Evolutionary conservation across 35 echinoderm and acorn worm genomes (phyloP).

Genomic region (Chiridota heheva): DNA sequence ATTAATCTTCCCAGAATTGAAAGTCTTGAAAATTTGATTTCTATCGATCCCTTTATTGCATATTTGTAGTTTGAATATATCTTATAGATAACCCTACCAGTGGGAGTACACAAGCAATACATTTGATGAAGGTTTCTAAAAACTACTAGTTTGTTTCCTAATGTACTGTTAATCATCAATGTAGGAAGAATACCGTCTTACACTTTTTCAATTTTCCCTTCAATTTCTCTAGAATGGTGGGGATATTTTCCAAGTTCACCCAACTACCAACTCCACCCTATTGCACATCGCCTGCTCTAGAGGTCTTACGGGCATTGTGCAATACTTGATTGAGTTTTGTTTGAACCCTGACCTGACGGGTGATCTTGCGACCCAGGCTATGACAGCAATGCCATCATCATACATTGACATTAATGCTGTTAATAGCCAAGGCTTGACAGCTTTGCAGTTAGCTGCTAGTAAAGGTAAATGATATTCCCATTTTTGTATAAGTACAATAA

Average conservation of each 20-base stretch:
- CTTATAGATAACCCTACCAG: too few relatives aligned
- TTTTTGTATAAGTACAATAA: neutral
- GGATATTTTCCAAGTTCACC: slow-evolving; percentile 77
- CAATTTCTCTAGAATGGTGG: slow-evolving; percentile 77
- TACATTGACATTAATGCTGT: slow-evolving; percentile 82
- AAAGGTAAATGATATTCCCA: slow-evolving; percentile 64
- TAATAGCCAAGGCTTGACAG: slow-evolving; percentile 69
- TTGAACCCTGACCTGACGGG: slow-evolving; percentile 11
- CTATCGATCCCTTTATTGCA: too few relatives aligned
- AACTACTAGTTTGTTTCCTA: too few relatives aligned
- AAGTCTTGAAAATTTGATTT: too few relatives aligned
- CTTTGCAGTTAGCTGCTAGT: slow-evolving; percentile 80
- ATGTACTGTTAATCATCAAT: too few relatives aligned
- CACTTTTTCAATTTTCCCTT: too few relatives aligned
- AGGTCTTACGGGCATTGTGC: slow-evolving; percentile 67
- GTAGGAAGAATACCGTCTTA: too few relatives aligned
- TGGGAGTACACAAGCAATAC: too few relatives aligned
- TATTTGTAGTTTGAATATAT: too few relatives aligned
- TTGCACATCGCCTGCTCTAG: slow-evolving; percentile 90
- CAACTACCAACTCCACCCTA: slow-evolving; percentile 78
- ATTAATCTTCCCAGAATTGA: too few relatives aligned
- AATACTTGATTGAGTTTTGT: slow-evolving; percentile 73
- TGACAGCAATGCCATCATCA: neutral
- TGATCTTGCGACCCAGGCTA: neutral
- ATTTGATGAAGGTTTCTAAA: too few relatives aligned